Evolutionary conservation across 2,797 vertebrate genomes (phyloP).

Genomic region (Aratinga solstitialis): DNA sequence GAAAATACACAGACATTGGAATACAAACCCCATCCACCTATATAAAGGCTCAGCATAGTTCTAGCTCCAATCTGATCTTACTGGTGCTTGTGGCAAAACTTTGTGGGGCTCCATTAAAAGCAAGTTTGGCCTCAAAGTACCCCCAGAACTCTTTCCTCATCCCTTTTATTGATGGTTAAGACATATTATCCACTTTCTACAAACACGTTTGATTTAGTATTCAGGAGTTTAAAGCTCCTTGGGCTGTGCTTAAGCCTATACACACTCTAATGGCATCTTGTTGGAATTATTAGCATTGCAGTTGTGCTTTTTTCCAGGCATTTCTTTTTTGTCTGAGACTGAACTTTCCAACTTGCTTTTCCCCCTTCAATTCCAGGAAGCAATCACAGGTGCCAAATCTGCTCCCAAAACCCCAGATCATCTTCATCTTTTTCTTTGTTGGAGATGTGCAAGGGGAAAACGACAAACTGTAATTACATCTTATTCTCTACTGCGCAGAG

Average conservation of each 20-base stretch:
- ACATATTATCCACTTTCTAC: neutral
- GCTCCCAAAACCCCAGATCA: neutral
- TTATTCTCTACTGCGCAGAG: neutral
- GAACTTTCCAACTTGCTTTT: neutral
- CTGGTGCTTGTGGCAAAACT: neutral
- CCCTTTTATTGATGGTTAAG: constrained; percentile 7
- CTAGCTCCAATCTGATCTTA: neutral
- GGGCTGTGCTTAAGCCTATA: neutral
- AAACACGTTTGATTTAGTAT: neutral
- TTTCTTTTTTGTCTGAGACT: neutral
- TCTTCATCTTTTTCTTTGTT: neutral
- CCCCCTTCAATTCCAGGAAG: neutral
- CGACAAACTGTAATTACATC: neutral
- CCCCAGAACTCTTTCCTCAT: neutral
- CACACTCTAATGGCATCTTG: neutral
- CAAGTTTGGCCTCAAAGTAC: neutral
- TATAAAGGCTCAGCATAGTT: neutral
- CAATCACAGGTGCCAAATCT: neutral
- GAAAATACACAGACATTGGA: constrained; percentile 11
- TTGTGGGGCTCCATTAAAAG: neutral
- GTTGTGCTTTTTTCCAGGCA: neutral
- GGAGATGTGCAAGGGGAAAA: neutral
- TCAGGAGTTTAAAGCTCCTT: neutral
- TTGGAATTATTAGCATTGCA: neutral
- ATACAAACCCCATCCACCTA: neutral